These are phyloP conservation scores for Plemyria rubiginata DNA, from an alignment of 2,888 invertebrate species.

Conservation along the genomic window DNA sequence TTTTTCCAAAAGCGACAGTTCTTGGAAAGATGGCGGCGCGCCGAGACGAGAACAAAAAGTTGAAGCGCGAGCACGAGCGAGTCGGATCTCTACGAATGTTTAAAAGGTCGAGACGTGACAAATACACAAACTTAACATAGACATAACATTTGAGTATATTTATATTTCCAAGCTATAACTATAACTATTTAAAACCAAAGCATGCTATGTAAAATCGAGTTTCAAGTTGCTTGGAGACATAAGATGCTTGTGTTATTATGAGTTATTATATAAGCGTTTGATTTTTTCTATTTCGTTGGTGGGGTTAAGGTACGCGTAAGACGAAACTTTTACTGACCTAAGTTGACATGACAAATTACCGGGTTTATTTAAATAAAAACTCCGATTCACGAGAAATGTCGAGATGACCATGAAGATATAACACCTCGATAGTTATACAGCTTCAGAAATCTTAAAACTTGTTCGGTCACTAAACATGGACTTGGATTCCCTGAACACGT, in stretches of 20 bases:
- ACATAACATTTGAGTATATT: constrained; percentile 30
- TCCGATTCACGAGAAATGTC: constrained; percentile 29
- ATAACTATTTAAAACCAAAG: neutral
- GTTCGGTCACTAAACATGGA: constrained; percentile 61
- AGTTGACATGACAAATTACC: too few species aligned
- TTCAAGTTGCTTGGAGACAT: neutral
- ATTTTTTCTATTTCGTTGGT: too few species aligned
- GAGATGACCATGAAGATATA: constrained; percentile 53
- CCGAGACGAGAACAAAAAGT: constrained; percentile 60
- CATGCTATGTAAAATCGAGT: too few species aligned
- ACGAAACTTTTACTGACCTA: too few species aligned
- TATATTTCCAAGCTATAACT: constrained; percentile 1
- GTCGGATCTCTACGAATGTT: constrained; percentile 56
- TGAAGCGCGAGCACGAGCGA: constrained; percentile 68
- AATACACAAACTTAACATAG: constrained; percentile 49
- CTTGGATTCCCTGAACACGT: constrained; percentile 67
- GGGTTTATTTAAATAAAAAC: constrained; percentile 26
- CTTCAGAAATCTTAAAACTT: constrained; percentile 59
- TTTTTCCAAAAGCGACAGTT: constrained; percentile 66
- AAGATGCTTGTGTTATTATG: neutral
- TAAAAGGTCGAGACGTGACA: constrained; percentile 54
- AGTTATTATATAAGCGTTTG: too few species aligned
- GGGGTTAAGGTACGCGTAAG: too few species aligned
- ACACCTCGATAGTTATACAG: constrained; percentile 51
- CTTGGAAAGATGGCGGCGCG: constrained; percentile 68